Conservation (phyloP, 35 echinoderm and acorn worm genomes). For the Ophiothrix spiculata region DNA sequence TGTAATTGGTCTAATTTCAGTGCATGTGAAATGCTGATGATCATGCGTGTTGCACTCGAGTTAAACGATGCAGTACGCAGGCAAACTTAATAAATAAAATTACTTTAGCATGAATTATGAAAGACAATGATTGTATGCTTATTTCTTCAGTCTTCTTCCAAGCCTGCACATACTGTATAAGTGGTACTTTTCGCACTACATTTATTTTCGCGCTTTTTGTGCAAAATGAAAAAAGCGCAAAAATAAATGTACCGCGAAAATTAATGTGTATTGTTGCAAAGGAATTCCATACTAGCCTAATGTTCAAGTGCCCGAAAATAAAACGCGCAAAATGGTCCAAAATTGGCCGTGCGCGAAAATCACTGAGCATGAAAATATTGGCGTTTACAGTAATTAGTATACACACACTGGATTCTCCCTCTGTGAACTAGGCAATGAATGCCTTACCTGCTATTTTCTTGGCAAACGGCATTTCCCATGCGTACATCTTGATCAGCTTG, state of each 20-base stretch:
- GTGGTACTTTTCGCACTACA: no score
- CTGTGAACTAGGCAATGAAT: background rate
- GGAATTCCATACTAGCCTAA: background rate
- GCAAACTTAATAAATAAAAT: no score
- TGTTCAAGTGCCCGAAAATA: background rate
- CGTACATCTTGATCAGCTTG: slow-evolving; percentile 85
- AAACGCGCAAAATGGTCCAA: background rate
- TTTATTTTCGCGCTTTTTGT: no score
- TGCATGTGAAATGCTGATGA: no score
- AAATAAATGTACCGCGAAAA: background rate
- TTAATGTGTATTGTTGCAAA: background rate
- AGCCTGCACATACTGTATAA: no score
- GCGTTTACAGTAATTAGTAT: background rate
- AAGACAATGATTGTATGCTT: no score
- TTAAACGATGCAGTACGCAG: no score
- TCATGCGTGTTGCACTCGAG: no score
- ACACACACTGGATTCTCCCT: background rate
- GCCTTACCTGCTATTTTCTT: slow-evolving; percentile 49
- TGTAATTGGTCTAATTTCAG: no score
- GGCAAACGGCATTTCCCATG: slow-evolving; percentile 64
- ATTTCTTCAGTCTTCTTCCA: no score
- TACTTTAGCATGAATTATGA: no score
- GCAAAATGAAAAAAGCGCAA: no score
- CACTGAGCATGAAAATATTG: background rate
- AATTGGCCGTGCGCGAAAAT: background rate